Evolutionary conservation across 2,888 invertebrate species (phyloP).

Genomic region (Synanthedon formicaeformis): DNA sequence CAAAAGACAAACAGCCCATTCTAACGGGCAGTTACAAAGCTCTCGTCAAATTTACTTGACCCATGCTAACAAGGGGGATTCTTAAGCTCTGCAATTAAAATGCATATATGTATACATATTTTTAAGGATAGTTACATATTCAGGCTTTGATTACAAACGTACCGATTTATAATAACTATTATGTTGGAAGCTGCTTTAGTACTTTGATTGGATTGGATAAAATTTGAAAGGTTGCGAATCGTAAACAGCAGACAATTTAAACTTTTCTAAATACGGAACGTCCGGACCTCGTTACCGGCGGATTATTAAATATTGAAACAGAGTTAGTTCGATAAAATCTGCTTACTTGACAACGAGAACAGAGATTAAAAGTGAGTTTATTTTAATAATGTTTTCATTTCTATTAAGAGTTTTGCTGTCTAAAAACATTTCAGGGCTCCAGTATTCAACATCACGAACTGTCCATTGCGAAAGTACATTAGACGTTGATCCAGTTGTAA

Average conservation of each 20-base stretch:
- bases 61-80: conserved; percentile 17
- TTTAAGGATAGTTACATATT: neutral
- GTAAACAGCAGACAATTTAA: conserved; percentile 43
- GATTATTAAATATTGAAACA: conserved; percentile 70
- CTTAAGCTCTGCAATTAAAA: conserved; percentile 19
- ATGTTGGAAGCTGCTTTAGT: no score
- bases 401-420: conserved; percentile 19
- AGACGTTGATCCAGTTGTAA: conserved; percentile 48
- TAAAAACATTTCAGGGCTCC: neutral
- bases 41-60: conserved; percentile 56
- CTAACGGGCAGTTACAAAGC: conserved; percentile 43
- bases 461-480: conserved; percentile 39
- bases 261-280: conserved; percentile 51
- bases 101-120: neutral
- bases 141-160: no score
- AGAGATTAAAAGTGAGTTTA: conserved; percentile 41
- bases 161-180: no score
- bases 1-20: conserved; percentile 48
- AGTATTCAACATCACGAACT: conserved; percentile 54
- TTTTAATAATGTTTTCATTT: conserved; percentile 36
- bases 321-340: conserved; percentile 52
- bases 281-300: conserved; percentile 56
- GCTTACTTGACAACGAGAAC: conserved; percentile 53
- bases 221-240: no score
- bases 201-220: no score